Evolutionary conservation across 2,113 vertebrate species (phyloP), one percentile per base, ranked within the genome.

Genomic region (Zootoca vivipara): DNA sequence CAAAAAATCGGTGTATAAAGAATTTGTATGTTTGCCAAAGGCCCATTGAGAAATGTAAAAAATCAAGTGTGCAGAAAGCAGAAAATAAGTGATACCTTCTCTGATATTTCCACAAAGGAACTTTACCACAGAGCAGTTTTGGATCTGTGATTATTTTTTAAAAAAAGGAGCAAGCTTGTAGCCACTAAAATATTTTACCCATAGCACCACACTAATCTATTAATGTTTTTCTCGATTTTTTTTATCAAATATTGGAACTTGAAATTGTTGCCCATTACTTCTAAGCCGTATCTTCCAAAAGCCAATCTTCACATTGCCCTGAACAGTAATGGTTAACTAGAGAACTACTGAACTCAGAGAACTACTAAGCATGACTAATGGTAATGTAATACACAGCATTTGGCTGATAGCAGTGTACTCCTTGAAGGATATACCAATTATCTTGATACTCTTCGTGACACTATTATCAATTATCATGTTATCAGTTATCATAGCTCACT

Each of bases 341-440:
- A 67, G 40, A 24, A 81, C 4, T n/a, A 67, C 0, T 22, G 33
- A 33, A 24, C 15, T 85, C 7, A 1, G 2, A 7, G 24, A 0
- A 69, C 74, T 86, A 5, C 3, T 38, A 35, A 35, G 6, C 56
- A 64, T 0, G 40, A 12, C 5, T 58, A 81, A 20, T 12, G 1
- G 70, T 5, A 86, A 83, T 3, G 40, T 81, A 85, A n/a, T 56
- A 10, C 0, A 0, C 69, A 73, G 3, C 3, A n/a, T 7, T 5
- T 1, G 12, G 16, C 83, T n/a, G 0, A 16, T 7, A 65, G 67
- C 3, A 74, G 38, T 9, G 33, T 0, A 20, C 46, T 70, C 82
- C 0, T 75, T 83, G 35, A 90, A 86, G 40, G 0, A 33, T 69
- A 72, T 33, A 67, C 8, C n/a, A 42, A 42, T 42, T 28, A 42